phyloP scores from a whole-genome alignment of 2,797 vertebrate genomes.

The Labeo calbasu region DNA sequence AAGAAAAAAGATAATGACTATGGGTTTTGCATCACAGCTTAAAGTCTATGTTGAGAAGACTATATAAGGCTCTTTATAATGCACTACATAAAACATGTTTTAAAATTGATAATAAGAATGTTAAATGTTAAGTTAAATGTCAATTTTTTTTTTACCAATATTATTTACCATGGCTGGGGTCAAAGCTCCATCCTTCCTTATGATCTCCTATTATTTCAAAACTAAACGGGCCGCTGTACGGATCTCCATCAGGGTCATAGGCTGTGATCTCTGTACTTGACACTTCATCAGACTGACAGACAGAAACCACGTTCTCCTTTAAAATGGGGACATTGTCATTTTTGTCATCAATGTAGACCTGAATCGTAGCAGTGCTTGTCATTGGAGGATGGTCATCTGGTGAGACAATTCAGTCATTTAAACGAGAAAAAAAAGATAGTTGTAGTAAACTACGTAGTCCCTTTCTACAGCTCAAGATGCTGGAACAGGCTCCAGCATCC shows the following conservation, averaged over 20 bases:
- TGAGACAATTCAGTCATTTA: background rate
- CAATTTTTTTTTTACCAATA: background rate
- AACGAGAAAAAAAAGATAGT: background rate
- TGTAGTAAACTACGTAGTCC: background rate
- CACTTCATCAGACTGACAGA: slow-evolving; percentile 65
- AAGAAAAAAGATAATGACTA: background rate
- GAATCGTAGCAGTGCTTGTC: slow-evolving; percentile 72
- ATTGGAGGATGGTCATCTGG: slow-evolving; percentile 66
- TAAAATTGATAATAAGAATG: background rate
- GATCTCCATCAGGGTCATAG: slow-evolving; percentile 67
- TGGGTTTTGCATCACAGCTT: background rate
- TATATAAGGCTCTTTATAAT: background rate
- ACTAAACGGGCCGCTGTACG: slow-evolving; percentile 71
- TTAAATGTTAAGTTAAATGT: too few species aligned
- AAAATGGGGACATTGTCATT: slow-evolving; percentile 73
- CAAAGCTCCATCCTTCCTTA: slow-evolving; percentile 66
- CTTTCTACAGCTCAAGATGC: background rate
- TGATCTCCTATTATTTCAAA: slow-evolving; percentile 69
- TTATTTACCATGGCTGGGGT: slow-evolving; percentile 67
- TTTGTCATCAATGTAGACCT: slow-evolving; percentile 67
- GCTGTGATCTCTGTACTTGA: slow-evolving; percentile 65
- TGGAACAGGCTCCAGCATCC: background rate
- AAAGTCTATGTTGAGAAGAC: background rate
- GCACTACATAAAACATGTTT: background rate
- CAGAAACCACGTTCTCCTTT: slow-evolving; percentile 40